Evolutionary conservation across 2,888 invertebrate genomes (phyloP), one percentile per base, ranked within the genome.

Genomic region (Calameuta idolon): DNA sequence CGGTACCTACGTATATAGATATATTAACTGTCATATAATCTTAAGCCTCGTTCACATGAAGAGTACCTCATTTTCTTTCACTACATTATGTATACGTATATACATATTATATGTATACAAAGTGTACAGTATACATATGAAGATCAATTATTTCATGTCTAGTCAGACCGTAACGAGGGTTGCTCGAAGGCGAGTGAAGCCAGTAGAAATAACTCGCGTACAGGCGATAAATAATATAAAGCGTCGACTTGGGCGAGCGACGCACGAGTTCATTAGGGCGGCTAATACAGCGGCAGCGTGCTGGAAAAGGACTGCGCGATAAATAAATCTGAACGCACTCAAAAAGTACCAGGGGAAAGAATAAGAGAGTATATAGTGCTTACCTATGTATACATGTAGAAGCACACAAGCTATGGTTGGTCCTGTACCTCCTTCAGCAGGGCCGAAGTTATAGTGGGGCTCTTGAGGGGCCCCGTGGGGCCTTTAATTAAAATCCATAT

Each of bases 231-330:
- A 55, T 55, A 55, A 55, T 55, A 55, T 55, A 55, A 55, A 55
- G 55, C 55, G 55, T 55, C 30, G 34, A 40, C 73, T 34, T 35
- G 55, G 34, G 37, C 35, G 31, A 68, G 73, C 34, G 75, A 77
- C 74, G 73, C 77, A 77, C 77, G 69, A 74, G 77, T 77, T 77
- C 77, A 77, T 77, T 77, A 77, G 77, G 77, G 31, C 77, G 75
- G 75, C 74, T 77, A 77, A 77, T 77, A 77, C 75, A 33, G 55
- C 55, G 55, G 69, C 69, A 75, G 33, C 71, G 34, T 23, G 71
- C 34, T 71, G 71, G 34, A 71, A 71, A 30, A 71, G 71, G 33
- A 15, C 71, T 71, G 55, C 55, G 55, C 55, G 55, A 55, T 55
- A 55, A 55, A 55, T 55, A 55, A 55, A 23, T 55, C 55, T 55